phyloP scores from a whole-genome alignment of 1,140 invertebrate genomes.

The Colletes gigas region DNA sequence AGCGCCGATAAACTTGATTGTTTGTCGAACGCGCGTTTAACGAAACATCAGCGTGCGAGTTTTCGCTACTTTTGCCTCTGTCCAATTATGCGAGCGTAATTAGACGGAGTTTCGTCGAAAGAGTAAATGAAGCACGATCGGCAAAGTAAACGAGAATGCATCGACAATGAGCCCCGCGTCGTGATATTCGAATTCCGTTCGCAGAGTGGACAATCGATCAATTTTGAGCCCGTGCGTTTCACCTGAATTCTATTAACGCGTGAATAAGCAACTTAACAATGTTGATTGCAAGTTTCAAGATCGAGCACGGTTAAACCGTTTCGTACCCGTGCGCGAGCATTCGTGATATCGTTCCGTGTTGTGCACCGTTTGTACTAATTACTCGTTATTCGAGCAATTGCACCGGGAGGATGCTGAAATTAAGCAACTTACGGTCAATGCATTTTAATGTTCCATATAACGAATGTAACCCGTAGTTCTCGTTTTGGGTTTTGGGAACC shows the following conservation, averaged over 20 bases:
- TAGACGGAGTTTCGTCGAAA: not conserved
- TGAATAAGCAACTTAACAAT: not conserved
- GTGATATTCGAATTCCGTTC: not conserved
- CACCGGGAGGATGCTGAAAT: not conserved
- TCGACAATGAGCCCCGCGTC: not conserved
- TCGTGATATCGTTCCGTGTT: not conserved
- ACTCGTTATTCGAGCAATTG: not conserved
- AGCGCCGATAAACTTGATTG: not conserved
- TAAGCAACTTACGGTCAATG: not conserved
- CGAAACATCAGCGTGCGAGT: constrained; percentile 3
- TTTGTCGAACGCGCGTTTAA: not conserved
- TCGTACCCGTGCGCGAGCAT: not conserved
- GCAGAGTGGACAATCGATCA: constrained; percentile 5
- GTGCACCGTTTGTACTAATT: not conserved
- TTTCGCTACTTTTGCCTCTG: constrained; percentile 12
- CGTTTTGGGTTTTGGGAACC: too few relatives aligned
- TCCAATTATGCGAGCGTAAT: constrained; percentile 19
- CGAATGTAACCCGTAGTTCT: not conserved
- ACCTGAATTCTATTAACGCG: not conserved
- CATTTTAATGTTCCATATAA: not conserved
- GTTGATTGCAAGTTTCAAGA: constrained; percentile 10
- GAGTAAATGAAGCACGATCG: constrained; percentile 9
- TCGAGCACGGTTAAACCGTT: not conserved
- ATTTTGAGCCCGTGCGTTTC: constrained; percentile 20
- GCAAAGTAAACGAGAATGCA: constrained; percentile 8